Percentiles rank a stretch among this genome's conserved stretches.
These are phyloP conservation scores for Platypus cylindrus DNA, from an alignment of 2,888 invertebrate genomes.

Conservation along the genomic window DNA sequence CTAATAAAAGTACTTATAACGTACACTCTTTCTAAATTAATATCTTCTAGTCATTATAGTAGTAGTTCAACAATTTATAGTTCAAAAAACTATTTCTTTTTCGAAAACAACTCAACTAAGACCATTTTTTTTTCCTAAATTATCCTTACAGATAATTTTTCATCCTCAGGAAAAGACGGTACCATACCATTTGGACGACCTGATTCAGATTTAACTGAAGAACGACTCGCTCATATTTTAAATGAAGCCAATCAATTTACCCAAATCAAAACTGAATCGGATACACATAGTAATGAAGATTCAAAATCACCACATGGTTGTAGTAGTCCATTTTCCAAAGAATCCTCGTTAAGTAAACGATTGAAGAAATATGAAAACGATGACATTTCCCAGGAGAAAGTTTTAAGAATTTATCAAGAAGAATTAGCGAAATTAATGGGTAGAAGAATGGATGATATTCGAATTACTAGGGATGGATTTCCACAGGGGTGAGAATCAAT, in stretches of 20 bases:
- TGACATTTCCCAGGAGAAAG: constrained; percentile 93
- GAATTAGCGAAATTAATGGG: constrained; percentile 89
- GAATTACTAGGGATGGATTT: constrained; percentile 64
- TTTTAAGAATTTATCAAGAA: constrained; percentile 88
- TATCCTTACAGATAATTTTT: constrained; percentile 36
- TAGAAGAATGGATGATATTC: constrained; percentile 57
- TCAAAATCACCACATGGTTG: constrained; percentile 72
- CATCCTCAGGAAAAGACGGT: constrained; percentile 63
- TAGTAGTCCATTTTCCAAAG: constrained; percentile 69
- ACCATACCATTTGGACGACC: constrained; percentile 67
- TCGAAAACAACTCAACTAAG: constrained; percentile 9
- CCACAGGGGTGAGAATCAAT: constrained; percentile 56
- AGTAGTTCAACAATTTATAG: no score
- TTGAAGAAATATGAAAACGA: constrained; percentile 82
- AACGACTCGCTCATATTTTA: constrained; percentile 85
- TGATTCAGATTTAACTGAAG: constrained; percentile 71
- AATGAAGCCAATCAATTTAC: constrained; percentile 77
- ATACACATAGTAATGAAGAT: constrained; percentile 64
- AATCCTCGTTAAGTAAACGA: constrained; percentile 58
- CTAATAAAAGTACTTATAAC: no score
- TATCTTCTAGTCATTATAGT: no score
- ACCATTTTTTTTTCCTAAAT: constrained; percentile 13
- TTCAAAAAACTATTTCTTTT: no score
- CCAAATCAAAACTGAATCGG: constrained; percentile 49
- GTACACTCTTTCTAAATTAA: no score